A percentile compares a stretch with the other conserved stretches of the same genome.
These are phyloP conservation scores for Sturmia bella DNA, from an alignment of 2,888 invertebrate genomes.

Conservation along the genomic window DNA sequence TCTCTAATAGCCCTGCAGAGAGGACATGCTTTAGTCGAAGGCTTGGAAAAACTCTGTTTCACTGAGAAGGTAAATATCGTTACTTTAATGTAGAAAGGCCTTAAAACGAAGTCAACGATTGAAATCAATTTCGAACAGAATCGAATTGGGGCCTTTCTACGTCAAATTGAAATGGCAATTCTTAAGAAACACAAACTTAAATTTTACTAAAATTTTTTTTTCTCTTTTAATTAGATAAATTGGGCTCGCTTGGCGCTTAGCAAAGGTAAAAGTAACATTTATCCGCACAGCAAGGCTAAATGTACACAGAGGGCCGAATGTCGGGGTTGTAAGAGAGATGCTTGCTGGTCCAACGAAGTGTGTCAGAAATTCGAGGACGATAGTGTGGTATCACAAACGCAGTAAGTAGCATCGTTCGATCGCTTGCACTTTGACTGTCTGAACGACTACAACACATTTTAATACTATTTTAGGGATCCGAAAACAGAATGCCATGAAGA, in stretches of 20 bases:
- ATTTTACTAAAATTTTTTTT: not conserved
- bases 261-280: constrained; percentile 76
- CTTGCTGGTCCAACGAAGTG: constrained; percentile 78
- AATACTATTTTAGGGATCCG: constrained; percentile 67
- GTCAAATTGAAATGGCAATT: too few species aligned
- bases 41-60: constrained; percentile 90
- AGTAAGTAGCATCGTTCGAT: constrained; percentile 71
- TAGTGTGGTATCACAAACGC: constrained; percentile 73
- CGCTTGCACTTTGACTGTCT: not conserved
- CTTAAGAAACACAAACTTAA: too few species aligned
- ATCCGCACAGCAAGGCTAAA: constrained; percentile 61
- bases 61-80: constrained; percentile 82
- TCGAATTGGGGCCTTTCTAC: too few species aligned
- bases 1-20: constrained; percentile 88
- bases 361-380: constrained; percentile 79
- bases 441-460: not conserved
- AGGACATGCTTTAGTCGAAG: constrained; percentile 91
- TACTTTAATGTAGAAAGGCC: not conserved
- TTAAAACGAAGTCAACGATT: too few species aligned
- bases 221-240: constrained; percentile 74
- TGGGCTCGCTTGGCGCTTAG: constrained; percentile 77
- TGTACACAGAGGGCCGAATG: constrained; percentile 74
- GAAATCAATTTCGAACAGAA: too few species aligned
- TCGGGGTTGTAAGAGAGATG: constrained; percentile 75
- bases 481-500: constrained; percentile 85